A percentile compares a stretch with the other conserved stretches of the same genome.
Evolutionary conservation across 1,140 invertebrate species (phyloP).

Genomic region (Drosophila busckii): DNA sequence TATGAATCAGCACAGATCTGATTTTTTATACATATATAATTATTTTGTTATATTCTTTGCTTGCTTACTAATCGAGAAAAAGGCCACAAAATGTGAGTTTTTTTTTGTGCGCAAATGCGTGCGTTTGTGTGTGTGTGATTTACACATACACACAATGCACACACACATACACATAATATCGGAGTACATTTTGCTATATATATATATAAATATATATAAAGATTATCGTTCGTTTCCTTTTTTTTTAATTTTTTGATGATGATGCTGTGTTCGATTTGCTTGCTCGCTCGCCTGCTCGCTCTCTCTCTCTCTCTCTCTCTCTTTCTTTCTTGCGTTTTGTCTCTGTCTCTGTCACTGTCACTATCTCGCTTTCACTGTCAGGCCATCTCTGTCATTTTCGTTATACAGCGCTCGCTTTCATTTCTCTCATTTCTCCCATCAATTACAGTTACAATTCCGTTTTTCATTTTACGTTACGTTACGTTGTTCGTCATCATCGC

Average conservation of each 20-base stretch:
- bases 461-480: constrained; percentile 56
- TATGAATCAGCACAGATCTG: constrained; percentile 25
- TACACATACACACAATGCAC: constrained; percentile 8
- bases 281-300: constrained; percentile 27
- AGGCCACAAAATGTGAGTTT: constrained; percentile 69
- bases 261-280: constrained; percentile 15
- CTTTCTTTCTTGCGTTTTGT: constrained; percentile 2
- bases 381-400: neutral
- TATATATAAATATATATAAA: constrained; percentile 18
- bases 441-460: constrained; percentile 47
- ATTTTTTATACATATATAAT: constrained; percentile 20
- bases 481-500: constrained; percentile 62
- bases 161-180: constrained; percentile 57
- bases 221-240: constrained; percentile 29
- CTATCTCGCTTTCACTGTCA: constrained; percentile 11
- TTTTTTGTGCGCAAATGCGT: constrained; percentile 51
- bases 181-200: constrained; percentile 67
- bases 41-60: constrained; percentile 19
- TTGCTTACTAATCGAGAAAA: constrained; percentile 48
- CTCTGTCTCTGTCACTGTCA: constrained; percentile 1
- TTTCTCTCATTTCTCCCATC: neutral
- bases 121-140: constrained; percentile 4
- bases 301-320: constrained; percentile 2
- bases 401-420: too few species aligned
- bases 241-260: constrained; percentile 8